phyloP scores from a whole-genome alignment of 1,140 invertebrate genomes.

The Delia radicum region DNA sequence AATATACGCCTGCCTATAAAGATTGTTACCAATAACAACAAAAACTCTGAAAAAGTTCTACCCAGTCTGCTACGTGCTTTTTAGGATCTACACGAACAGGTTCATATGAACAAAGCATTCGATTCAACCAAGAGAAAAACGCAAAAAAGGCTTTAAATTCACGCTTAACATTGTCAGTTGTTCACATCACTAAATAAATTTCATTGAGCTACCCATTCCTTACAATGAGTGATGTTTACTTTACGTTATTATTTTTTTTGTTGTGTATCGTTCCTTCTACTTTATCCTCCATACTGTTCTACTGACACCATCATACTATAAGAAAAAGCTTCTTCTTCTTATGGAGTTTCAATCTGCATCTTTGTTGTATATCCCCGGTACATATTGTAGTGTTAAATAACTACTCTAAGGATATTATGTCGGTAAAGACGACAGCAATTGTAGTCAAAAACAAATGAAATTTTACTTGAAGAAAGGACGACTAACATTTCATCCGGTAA shows the following conservation, averaged over 20 bases:
- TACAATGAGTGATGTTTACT: conserved; percentile 45
- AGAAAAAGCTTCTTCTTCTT: too few relatives aligned
- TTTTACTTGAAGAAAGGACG: too few relatives aligned
- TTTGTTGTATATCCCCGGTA: too few relatives aligned
- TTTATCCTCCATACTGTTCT: conserved; percentile 29
- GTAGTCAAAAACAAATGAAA: too few relatives aligned
- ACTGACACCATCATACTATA: conserved; percentile 45
- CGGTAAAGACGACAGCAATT: too few relatives aligned
- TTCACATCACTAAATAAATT: conserved; percentile 53
- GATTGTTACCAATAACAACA: neutral
- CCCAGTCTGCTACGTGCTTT: conserved; percentile 4
- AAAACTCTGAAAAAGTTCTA: neutral
- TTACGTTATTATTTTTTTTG: neutral
- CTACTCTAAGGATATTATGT: too few relatives aligned
- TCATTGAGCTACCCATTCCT: conserved; percentile 39
- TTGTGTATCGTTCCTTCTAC: conserved; percentile 22
- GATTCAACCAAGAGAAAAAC: neutral
- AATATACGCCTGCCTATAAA: neutral
- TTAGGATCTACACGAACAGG: conserved; percentile 1
- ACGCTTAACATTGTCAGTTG: conserved; percentile 23
- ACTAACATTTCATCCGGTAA: too few relatives aligned
- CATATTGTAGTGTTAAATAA: too few relatives aligned
- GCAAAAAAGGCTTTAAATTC: conserved; percentile 14
- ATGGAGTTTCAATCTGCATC: too few relatives aligned
- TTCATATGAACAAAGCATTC: neutral